Base-by-base conservation (phyloP, 2,113 vertebrate species). In the Coptodon bakossiorum region DNA sequence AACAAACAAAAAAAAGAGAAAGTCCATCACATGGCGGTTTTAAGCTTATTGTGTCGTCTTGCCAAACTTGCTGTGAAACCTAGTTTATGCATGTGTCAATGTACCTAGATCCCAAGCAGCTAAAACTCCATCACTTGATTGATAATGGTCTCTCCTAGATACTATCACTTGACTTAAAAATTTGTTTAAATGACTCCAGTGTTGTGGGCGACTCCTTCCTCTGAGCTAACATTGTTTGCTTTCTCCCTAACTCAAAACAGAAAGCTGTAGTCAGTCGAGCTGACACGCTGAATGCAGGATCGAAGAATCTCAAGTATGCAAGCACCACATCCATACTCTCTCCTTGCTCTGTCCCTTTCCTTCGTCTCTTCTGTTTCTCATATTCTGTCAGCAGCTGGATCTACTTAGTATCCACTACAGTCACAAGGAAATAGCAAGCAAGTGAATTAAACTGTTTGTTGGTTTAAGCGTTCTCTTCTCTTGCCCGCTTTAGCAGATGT, bases 251-350 rank as follows among this genome's bases (percentile, higher is more conserved):
- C 81, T 90, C 90, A 93, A 92, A 94, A 93, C 92, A 95, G 88
- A 92, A 54, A 85, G 80, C 89, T 43, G 34, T 1, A 83, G 86
- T 83, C 84, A 87, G 84, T 86, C 5, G 29, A 90, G 93, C 86
- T 89, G 90, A 92, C 91, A 59, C 13, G 73, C 90, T 88, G 76
- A 91, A 92, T 81, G 90, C 76, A 82, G 83, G 79, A 90, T 81
- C 43, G 82, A 95, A 93, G 91, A 95, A 95, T 95, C 83, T 88
- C 81, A 94, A 94, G 89, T 86, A 95, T 94, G 93, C 87, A 52
- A 13, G 29, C 91, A 85, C 31, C 36, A 90, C 78, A 78, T 86
- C 89, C 84, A 80, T 90, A 27, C 89, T 57, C 85, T 81, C 53
- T 86, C 53, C 89, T 81, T 43, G 34, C 63, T 86, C 61, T 73